Conservation (phyloP, 2,113 vertebrate species). For the Mola mola region DNA sequence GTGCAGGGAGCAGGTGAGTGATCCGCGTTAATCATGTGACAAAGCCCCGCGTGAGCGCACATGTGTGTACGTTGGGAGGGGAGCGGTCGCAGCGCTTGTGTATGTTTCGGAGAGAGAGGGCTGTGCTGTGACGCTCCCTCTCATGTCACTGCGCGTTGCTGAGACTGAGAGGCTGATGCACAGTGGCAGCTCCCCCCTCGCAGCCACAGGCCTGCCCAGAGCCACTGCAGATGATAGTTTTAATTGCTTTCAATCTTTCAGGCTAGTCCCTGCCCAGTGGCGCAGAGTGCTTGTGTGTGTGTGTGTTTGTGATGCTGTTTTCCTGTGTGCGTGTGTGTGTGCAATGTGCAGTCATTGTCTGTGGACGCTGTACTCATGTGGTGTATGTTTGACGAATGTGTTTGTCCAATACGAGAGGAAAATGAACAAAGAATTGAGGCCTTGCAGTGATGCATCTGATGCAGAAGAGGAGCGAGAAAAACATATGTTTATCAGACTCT, state of each 20-base stretch:
- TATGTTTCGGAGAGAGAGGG: constrained; percentile 54
- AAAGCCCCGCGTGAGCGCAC: constrained; percentile 26
- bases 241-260: constrained; percentile 91
- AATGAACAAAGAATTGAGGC: constrained; percentile 66
- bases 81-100: constrained; percentile 42
- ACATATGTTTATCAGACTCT: constrained; percentile 45
- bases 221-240: constrained; percentile 90
- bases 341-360: constrained; percentile 46
- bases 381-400: constrained; percentile 69
- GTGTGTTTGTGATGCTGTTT: constrained; percentile 41
- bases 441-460: constrained; percentile 65
- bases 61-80: constrained; percentile 36
- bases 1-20: constrained; percentile 51
- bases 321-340: constrained; percentile 30
- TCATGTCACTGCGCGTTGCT: constrained; percentile 74
- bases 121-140: constrained; percentile 65
- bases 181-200: constrained; percentile 83
- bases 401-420: constrained; percentile 58
- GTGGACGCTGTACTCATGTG: constrained; percentile 63
- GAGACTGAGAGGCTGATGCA: constrained; percentile 82
- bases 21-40: constrained; percentile 46
- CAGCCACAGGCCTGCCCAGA: constrained; percentile 85
- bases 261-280: constrained; percentile 86
- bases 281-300: constrained; percentile 71
- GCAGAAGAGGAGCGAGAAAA: constrained; percentile 13